Base-by-base conservation (phyloP, 2,888 invertebrate species). In the Ochropleura leucogaster region DNA sequence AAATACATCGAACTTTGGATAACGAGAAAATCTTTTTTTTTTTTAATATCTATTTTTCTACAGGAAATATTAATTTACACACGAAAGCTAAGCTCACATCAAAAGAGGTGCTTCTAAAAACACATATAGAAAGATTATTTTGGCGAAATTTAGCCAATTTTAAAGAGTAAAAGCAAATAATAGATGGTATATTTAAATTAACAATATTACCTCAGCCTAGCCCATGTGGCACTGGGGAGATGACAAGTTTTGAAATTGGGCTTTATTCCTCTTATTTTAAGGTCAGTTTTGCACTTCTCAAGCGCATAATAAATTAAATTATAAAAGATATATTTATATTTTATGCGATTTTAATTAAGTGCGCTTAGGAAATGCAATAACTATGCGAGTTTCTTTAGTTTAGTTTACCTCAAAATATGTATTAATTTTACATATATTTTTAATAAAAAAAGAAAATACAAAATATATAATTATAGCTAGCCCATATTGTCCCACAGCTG, bases 141-240 rank as follows among this genome's bases (percentile, higher is more conserved):
- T 71, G 83, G 67, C 63, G 79, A 59, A 79, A 40, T 71, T 71
- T 79, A 80, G 70, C 70, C 53, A 71, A 64, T 62, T 67, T 63
- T n/a, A 44, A 40, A 18, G 55, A 55, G n/a, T 68, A 40, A 68
- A 81, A 81, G 81, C 81, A 57, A n/a, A 46, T 20, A 49, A 73
- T 14, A 80, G 53, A 74, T 66, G 18, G 46, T 44, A 70, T 66
- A 68, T 67, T 70, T 62, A 78, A 75, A 70, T 76, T 16, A 47
- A 55, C 72, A 44, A 63, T 57, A 55, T 78, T 78, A 79, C 78
- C 85, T 84, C 72, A 75, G 71, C 68, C 74, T 74, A 72, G 76
- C 57, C 86, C 74, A 84, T 51, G 72, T 84, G 55, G 81, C 67
- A 82, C 71, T 82, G n/a, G 85, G 62, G 76, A 84, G 62, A 82